Evolutionary conservation across 2,888 invertebrate species (phyloP), one percentile per base, ranked within the genome.

Genomic region (Apotomis turbidana): DNA sequence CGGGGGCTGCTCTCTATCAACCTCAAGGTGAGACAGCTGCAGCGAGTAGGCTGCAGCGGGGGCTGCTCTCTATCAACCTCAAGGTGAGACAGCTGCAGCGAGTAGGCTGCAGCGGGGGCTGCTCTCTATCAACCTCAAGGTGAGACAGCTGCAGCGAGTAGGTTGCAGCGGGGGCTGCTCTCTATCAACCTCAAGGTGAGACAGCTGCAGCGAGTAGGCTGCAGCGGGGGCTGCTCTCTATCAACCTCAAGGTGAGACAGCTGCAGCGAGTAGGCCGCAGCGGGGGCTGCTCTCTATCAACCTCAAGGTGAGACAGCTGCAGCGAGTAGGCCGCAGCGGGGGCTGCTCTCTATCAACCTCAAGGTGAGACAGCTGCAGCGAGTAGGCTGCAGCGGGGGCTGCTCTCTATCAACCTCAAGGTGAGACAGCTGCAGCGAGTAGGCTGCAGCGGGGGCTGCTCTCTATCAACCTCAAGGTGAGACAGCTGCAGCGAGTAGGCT

Each of bases 341-440:
- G 91, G 77, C 96, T 95, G 84, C 95, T 96, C 82, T 94, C 95
- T 84, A 97, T 99, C 89, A 99, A 98, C 76, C 95, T 99, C 78
- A 98, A 99, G 95, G 97, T 97, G 86, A 69, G 74, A 55, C 6
- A 41, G 9, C 49, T 12, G 49, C 5, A 15, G 12, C 41, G 41
- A 41, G 41, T 41, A 5, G 41, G 96, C 78, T 95, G 95, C 78
- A 95, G 96, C 78, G 99, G n/a, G 15, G 54, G 54, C 54, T 54
- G 54, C 54, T 54, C 54, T 15, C 54, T n/a, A 54, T 54, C 54
- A 54, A 54, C 13, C 41, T 60, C 10, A 60, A 99, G 94, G 97
- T 99, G 79, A 94, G 99, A 79, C 15, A 99, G 99, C 64, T 99
- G 99, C 99, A 98, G 98, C 87, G 99, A 99, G 94, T 99, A 99